Percentiles rank a stretch among this genome's conserved stretches.
phyloP scores from a whole-genome alignment of 2,113 vertebrate genomes.

The Scophthalmus maximus region DNA sequence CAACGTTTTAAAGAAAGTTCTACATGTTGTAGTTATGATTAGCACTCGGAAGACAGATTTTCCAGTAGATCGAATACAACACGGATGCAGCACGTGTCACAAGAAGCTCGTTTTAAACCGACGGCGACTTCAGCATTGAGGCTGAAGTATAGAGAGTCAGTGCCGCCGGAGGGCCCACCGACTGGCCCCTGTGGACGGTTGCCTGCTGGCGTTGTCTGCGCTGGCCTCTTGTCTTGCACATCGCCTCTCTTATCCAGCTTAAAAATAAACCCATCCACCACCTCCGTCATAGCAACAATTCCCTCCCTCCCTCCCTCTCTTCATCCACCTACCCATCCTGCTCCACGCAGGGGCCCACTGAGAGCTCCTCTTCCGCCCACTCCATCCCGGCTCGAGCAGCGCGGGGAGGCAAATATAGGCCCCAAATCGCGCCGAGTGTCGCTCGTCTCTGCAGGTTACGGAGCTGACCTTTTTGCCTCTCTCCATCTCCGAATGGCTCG shows the following conservation, averaged over 20 bases:
- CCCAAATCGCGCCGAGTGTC: constrained; percentile 31
- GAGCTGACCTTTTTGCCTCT: constrained; percentile 49
- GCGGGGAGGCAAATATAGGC: not conserved
- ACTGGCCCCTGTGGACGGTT: constrained; percentile 4
- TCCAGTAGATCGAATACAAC: no score
- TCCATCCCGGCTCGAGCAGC: constrained; percentile 25
- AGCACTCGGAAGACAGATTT: no score
- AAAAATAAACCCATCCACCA: constrained; percentile 58
- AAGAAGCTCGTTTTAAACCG: no score
- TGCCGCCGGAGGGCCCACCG: not conserved
- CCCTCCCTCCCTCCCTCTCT: constrained; percentile 24
- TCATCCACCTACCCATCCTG: constrained; percentile 48
- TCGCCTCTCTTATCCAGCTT: constrained; percentile 25
- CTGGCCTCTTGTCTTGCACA: constrained; percentile 24
- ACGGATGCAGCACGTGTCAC: no score
- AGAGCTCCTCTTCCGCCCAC: constrained; percentile 65
- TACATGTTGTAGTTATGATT: not conserved
- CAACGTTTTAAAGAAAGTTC: no score
- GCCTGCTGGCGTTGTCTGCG: constrained; percentile 22
- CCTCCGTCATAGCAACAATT: constrained; percentile 17
- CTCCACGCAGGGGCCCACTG: constrained; percentile 26
- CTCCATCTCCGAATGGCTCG: constrained; percentile 28
- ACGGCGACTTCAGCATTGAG: not conserved
- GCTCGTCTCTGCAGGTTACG: constrained; percentile 39
- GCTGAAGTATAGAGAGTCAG: not conserved